Conservation (phyloP, 1,140 invertebrate species). For the Lasioglossum baleicum region DNA sequence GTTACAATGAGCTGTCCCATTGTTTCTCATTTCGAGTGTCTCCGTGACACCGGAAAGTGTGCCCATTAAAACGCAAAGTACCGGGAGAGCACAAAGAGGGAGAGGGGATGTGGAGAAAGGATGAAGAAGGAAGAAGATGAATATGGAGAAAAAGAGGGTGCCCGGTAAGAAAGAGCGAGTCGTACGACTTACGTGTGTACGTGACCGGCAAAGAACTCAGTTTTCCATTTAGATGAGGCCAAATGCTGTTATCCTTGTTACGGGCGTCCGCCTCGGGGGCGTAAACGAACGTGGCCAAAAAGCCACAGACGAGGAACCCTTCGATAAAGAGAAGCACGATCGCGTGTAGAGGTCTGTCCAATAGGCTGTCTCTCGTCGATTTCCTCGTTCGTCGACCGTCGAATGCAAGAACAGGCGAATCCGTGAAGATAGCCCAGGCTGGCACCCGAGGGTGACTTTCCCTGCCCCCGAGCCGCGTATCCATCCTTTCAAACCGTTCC, state of each 20-base stretch:
- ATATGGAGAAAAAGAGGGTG: background rate
- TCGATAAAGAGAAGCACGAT: constrained; percentile 72
- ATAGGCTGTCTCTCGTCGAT: constrained; percentile 43
- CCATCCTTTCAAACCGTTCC: background rate
- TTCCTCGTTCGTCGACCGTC: background rate
- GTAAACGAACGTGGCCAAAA: constrained; percentile 73
- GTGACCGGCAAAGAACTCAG: constrained; percentile 64
- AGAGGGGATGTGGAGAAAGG: background rate
- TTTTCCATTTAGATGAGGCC: constrained; percentile 73
- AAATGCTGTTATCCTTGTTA: constrained; percentile 67
- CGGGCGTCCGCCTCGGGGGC: constrained; percentile 67
- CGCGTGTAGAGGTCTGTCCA: constrained; percentile 36
- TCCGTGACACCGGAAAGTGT: background rate
- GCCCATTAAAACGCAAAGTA: background rate
- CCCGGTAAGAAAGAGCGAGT: background rate
- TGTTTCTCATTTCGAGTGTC: constrained; percentile 4
- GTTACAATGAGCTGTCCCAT: background rate
- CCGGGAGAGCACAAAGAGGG: too few species aligned
- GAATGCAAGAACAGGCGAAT: background rate
- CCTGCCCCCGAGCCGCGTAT: background rate
- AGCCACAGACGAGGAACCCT: constrained; percentile 72
- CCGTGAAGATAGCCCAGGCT: too few species aligned
- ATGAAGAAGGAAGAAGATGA: background rate
- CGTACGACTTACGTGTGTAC: constrained; percentile 71
- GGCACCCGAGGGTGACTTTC: constrained; percentile 25